Conservation (phyloP, 35 echinoderm and acorn worm species). For the Heliocidaris tuberculata region DNA sequence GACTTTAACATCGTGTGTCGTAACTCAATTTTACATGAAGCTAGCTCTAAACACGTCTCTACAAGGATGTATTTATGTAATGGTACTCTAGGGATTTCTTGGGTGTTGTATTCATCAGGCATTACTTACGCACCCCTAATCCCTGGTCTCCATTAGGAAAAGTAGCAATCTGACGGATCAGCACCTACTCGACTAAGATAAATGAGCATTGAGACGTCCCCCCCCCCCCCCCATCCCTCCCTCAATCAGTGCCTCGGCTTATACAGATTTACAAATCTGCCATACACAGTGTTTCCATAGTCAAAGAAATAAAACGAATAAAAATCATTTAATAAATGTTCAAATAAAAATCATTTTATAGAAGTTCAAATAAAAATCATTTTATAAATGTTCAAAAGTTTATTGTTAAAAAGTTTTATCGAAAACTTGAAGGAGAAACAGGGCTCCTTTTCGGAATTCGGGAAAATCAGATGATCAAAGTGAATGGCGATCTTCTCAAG, state of each 20-base stretch:
- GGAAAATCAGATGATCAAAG: too few relatives aligned
- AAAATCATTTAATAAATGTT: too few relatives aligned
- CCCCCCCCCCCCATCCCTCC: neutral
- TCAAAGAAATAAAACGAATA: neutral
- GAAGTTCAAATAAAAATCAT: too few relatives aligned
- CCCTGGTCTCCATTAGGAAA: neutral
- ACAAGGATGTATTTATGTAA: neutral
- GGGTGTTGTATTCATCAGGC: neutral
- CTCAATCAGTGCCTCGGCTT: neutral
- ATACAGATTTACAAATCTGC: too few relatives aligned
- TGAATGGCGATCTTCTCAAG: too few relatives aligned
- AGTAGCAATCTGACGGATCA: neutral
- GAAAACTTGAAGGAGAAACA: too few relatives aligned
- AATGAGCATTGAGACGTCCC: neutral
- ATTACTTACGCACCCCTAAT: neutral
- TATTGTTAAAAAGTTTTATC: too few relatives aligned
- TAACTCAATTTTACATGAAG: neutral
- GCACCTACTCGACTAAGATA: neutral
- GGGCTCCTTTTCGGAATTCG: too few relatives aligned
- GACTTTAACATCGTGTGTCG: neutral
- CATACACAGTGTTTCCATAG: too few relatives aligned
- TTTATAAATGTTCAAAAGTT: too few relatives aligned
- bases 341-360: too few relatives aligned
- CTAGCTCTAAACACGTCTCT: neutral
- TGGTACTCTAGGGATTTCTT: neutral